These are phyloP conservation scores for Poecile montanus DNA, from an alignment of 2,797 vertebrate genomes.

Conservation along the genomic window DNA sequence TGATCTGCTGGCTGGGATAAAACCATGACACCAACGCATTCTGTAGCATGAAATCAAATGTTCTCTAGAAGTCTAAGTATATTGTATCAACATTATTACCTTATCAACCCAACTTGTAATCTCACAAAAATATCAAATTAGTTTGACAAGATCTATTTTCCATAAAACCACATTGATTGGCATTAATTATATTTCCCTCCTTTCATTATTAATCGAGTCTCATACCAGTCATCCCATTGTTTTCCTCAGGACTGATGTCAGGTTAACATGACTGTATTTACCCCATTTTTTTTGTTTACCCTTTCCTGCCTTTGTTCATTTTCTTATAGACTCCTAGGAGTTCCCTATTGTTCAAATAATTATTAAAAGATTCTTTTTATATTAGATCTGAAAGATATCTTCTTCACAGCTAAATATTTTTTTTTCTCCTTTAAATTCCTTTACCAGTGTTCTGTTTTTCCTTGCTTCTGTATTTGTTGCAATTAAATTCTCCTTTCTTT, in stretches of 20 bases:
- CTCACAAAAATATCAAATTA: conserved; percentile 68
- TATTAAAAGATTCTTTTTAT: neutral
- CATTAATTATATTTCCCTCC: conserved; percentile 56
- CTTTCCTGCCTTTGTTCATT: conserved; percentile 4
- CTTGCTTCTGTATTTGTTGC: neutral
- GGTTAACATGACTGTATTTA: conserved; percentile 29
- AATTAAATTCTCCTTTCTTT: conserved; percentile 14
- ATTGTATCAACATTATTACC: conserved; percentile 49
- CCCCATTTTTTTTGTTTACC: conserved; percentile 37
- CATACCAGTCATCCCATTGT: conserved; percentile 43
- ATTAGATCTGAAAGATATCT: neutral
- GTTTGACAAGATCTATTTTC: conserved; percentile 68
- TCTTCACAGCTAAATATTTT: neutral
- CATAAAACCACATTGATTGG: conserved; percentile 54
- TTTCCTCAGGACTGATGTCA: conserved; percentile 47
- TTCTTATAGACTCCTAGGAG: neutral
- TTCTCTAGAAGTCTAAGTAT: conserved; percentile 13
- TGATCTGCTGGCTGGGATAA: neutral
- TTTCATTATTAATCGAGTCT: conserved; percentile 44
- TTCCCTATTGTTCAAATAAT: neutral
- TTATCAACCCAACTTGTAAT: conserved; percentile 54
- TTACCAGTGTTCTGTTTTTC: neutral
- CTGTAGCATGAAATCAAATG: conserved; percentile 16
- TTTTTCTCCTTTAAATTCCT: neutral
- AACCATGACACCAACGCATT: neutral